phyloP scores from a whole-genome alignment of 2,797 vertebrate species.

The Acomys russatus region DNA sequence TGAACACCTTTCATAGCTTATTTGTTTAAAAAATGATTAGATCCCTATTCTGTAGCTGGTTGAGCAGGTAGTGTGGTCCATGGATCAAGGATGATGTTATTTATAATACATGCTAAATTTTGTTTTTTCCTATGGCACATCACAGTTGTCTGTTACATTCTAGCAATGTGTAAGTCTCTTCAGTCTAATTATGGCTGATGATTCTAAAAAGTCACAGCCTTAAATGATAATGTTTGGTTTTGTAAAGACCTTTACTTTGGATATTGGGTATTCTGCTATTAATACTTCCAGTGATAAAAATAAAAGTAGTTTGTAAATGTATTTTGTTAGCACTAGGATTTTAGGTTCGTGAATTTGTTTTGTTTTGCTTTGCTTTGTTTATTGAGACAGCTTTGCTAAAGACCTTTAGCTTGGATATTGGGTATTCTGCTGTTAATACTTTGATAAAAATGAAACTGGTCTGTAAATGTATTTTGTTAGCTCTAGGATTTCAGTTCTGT shows the following conservation, averaged over 20 bases:
- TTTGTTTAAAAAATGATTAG: slow-evolving; percentile 13
- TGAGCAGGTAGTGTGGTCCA: background rate
- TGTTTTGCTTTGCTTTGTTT: no score
- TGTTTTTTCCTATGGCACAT: slow-evolving; percentile 17
- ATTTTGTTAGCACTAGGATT: slow-evolving; percentile 19
- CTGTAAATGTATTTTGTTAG: background rate
- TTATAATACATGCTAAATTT: background rate
- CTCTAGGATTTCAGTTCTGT: slow-evolving; percentile 13
- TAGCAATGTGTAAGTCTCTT: background rate
- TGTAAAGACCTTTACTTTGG: background rate
- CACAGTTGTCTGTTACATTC: background rate
- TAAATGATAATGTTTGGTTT: background rate
- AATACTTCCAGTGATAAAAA: background rate
- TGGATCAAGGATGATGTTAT: background rate
- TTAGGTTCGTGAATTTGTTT: background rate
- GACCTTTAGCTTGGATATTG: no score
- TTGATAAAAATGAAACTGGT: background rate
- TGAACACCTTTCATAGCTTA: background rate
- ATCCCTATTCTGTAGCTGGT: background rate
- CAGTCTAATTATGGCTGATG: background rate
- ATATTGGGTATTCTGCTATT: background rate
- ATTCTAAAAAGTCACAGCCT: background rate
- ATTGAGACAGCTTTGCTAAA: no score
- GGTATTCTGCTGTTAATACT: no score
- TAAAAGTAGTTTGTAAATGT: background rate